phyloP scores from a whole-genome alignment of 2,888 invertebrate species.

The Lapara coniferarum region DNA sequence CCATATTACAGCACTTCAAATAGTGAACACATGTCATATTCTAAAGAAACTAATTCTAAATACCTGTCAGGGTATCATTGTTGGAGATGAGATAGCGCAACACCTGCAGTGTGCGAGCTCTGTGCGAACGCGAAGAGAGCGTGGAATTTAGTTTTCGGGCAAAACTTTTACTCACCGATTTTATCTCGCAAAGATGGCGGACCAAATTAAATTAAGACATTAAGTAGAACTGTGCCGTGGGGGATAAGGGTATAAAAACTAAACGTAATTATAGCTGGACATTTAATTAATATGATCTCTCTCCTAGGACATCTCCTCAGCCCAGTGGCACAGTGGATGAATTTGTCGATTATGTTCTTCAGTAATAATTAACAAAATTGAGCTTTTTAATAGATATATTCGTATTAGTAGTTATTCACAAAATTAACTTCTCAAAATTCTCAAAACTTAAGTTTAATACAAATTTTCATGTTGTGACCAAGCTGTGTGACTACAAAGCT shows the following conservation, averaged over 20 bases:
- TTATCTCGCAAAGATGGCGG: conserved; percentile 27
- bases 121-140: conserved; percentile 2
- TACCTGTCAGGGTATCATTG: neutral
- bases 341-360: neutral
- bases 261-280: conserved; percentile 12
- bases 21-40: neutral
- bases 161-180: conserved; percentile 24
- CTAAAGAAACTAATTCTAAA: neutral
- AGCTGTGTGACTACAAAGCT: too few relatives aligned
- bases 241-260: conserved; percentile 12
- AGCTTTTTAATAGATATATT: too few relatives aligned
- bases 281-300: neutral
- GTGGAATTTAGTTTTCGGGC: conserved; percentile 21
- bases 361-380: too few relatives aligned
- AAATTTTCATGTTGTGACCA: too few relatives aligned
- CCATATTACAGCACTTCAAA: neutral
- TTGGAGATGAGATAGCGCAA: neutral
- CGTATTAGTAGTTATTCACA: too few relatives aligned
- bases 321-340: neutral
- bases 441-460: too few relatives aligned
- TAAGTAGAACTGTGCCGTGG: conserved; percentile 10
- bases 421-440: too few relatives aligned
- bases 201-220: conserved; percentile 28
- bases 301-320: neutral
- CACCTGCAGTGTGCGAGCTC: conserved; percentile 2